These are phyloP conservation scores for Chrysomela aeneicollis DNA, from an alignment of 2,888 invertebrate genomes.

Conservation along the genomic window DNA sequence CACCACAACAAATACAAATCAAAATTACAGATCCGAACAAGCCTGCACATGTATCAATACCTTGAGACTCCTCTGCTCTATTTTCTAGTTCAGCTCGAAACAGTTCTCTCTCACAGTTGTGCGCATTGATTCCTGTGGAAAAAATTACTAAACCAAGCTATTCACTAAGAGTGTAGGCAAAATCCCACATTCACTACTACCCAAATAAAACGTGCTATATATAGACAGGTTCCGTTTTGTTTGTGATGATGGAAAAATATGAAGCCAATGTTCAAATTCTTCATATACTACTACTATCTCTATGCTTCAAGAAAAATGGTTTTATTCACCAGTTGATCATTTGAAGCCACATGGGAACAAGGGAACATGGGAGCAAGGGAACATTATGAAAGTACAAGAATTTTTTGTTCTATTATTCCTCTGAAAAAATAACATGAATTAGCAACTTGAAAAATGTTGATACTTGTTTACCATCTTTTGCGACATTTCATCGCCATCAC, in stretches of 20 bases:
- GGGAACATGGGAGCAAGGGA: no score
- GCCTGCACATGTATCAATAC: slow-evolving; percentile 33
- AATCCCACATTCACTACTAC: slow-evolving; percentile 19
- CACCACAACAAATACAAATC: slow-evolving; percentile 23
- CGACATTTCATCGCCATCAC: no score
- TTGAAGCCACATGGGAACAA: no score
- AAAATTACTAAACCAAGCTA: slow-evolving; percentile 26
- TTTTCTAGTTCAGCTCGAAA: slow-evolving; percentile 36
- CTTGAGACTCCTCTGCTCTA: slow-evolving; percentile 37
- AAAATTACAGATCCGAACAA: slow-evolving; percentile 23
- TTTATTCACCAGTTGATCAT: no score
- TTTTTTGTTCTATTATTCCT: no score
- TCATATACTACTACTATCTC: no score
- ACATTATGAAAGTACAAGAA: no score
- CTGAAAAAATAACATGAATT: no score
- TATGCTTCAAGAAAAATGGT: no score
- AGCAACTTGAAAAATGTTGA: no score
- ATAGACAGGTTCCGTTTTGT: neutral
- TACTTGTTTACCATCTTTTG: neutral
- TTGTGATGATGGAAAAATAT: neutral
- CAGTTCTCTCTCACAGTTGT: slow-evolving; percentile 36
- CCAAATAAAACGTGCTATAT: slow-evolving; percentile 21
- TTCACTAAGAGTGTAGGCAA: slow-evolving; percentile 23
- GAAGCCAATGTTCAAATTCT: no score
- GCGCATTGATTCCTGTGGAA: slow-evolving; percentile 32